These are phyloP conservation scores for Iselma pallidipennis DNA, from an alignment of 2,888 invertebrate genomes.

Conservation along the genomic window DNA sequence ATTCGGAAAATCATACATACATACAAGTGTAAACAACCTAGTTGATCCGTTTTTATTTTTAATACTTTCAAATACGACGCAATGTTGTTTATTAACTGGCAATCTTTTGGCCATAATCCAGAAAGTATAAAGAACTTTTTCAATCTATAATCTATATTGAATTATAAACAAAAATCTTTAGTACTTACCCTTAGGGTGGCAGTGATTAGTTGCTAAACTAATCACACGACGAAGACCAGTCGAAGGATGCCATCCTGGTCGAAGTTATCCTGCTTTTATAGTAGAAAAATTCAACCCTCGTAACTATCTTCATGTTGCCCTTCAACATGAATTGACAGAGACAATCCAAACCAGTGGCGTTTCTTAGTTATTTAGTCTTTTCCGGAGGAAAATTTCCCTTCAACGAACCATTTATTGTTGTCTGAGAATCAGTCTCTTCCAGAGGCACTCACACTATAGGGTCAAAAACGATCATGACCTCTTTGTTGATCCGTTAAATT, in stretches of 20 bases:
- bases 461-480: conserved; percentile 21
- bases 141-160: background rate
- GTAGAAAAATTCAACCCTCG: conserved; percentile 1
- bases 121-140: too few relatives aligned
- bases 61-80: conserved; percentile 14
- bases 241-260: background rate
- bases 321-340: background rate
- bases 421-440: conserved; percentile 11
- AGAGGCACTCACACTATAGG: conserved; percentile 8
- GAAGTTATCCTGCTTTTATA: conserved; percentile 1
- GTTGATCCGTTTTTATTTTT: conserved; percentile 7
- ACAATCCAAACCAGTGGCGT: conserved; percentile 1
- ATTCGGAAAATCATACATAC: background rate
- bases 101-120: background rate
- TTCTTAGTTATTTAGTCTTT: background rate
- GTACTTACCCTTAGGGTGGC: conserved; percentile 3
- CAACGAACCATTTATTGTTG: too few relatives aligned
- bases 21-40: conserved; percentile 14
- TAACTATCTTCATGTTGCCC: background rate
- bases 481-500: conserved; percentile 17
- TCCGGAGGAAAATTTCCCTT: background rate
- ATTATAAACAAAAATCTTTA: background rate
- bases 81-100: conserved; percentile 13
- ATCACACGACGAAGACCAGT: background rate
- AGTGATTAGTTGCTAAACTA: too few relatives aligned